A percentile compares a stretch with the other conserved stretches of the same genome.
Conservation (phyloP, 2,797 vertebrate species). For the Alcedo quadribrachys region DNA sequence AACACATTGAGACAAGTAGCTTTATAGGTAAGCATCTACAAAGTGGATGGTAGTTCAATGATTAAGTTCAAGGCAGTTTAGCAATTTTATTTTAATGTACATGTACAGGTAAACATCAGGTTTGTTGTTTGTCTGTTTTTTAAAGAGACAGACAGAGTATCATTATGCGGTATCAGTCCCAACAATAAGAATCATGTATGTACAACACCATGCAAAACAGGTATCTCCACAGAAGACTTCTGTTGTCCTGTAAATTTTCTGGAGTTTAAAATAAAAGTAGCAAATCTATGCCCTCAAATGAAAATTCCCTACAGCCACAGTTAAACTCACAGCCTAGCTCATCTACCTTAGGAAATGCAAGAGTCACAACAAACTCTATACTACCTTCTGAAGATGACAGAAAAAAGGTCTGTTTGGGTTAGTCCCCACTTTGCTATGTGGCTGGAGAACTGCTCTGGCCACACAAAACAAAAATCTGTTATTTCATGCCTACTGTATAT, state of each 20-base stretch:
- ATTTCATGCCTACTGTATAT: background rate
- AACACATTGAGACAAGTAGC: background rate
- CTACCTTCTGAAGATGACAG: background rate
- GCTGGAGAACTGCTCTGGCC: background rate
- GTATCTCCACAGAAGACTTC: background rate
- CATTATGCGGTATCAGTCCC: background rate
- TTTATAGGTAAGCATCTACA: background rate
- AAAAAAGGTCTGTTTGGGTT: background rate
- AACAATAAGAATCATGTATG: background rate
- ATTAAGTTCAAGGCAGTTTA: background rate
- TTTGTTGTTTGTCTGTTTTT: background rate
- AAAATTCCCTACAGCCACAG: background rate
- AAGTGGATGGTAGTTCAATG: background rate
- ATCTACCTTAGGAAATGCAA: background rate
- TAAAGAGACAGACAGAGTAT: background rate
- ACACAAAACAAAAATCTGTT: background rate
- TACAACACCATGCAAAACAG: rapidly evolving
- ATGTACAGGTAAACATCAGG: background rate
- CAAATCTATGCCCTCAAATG: background rate
- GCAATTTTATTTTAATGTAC: background rate
- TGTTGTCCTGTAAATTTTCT: background rate
- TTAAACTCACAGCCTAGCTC: background rate
- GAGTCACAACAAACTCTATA: background rate
- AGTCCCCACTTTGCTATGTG: background rate
- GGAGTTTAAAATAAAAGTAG: background rate